Conservation (phyloP, 1,140 invertebrate genomes). For the Metaphire vulgaris region DNA sequence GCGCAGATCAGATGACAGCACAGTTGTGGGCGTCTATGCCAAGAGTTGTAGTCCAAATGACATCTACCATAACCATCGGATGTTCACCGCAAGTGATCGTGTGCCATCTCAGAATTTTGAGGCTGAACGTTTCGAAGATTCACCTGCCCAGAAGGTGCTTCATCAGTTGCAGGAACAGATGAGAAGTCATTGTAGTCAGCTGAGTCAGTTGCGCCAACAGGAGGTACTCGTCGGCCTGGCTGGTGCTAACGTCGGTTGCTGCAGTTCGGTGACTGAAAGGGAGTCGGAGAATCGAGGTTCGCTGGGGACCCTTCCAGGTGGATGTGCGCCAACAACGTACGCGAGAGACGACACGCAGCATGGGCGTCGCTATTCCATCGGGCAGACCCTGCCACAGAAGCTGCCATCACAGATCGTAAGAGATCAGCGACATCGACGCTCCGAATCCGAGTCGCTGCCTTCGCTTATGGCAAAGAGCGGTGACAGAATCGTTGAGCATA, state of each 20-base stretch:
- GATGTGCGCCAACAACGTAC: neutral
- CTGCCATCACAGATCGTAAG: neutral
- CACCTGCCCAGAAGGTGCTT: neutral
- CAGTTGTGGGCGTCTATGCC: no score
- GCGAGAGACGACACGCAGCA: neutral
- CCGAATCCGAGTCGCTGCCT: neutral
- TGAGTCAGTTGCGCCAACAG: neutral
- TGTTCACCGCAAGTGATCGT: neutral
- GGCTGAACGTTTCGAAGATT: neutral
- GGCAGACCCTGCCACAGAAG: neutral
- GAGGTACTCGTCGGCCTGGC: neutral
- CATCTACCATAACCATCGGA: neutral
- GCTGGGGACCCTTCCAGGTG: neutral
- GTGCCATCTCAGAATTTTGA: neutral
- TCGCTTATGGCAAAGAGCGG: neutral
- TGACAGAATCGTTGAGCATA: neutral
- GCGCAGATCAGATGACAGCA: no score
- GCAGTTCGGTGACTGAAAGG: no score
- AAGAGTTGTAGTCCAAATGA: no score
- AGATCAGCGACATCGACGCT: neutral
- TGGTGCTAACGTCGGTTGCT: no score
- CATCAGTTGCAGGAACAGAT: neutral
- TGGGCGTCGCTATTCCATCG: neutral
- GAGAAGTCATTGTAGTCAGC: neutral
- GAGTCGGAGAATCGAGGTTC: neutral